Percentiles rank a stretch among this genome's conserved stretches.
Conservation (phyloP, 2,888 invertebrate species). For the Electrophaes corylata region DNA sequence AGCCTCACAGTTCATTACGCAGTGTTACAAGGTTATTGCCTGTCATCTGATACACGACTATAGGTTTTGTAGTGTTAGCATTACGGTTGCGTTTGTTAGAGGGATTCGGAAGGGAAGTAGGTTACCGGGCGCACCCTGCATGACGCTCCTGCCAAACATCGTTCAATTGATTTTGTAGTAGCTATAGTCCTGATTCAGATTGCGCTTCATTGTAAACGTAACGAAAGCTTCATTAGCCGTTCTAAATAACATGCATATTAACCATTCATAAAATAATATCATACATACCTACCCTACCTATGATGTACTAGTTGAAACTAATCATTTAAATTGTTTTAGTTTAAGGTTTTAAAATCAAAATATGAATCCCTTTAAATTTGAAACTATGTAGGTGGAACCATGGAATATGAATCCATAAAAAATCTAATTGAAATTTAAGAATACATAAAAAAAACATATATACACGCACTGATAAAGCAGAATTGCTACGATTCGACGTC, state of each 20-base stretch:
- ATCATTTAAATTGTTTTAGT: no score
- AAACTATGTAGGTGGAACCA: no score
- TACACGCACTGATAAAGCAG: conserved; percentile 14
- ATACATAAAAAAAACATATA: not conserved
- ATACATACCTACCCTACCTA: no score
- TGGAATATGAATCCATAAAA: no score
- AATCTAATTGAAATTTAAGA: no score
- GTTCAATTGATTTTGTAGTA: conserved; percentile 71
- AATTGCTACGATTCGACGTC: conserved; percentile 21
- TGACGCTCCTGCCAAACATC: conserved; percentile 64
- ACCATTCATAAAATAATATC: not conserved
- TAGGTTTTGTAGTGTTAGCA: conserved; percentile 44
- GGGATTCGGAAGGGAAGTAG: conserved; percentile 46
- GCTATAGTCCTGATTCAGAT: not conserved
- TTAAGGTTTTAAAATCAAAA: no score
- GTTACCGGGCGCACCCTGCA: conserved; percentile 71
- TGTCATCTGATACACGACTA: conserved; percentile 47
- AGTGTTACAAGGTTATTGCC: conserved; percentile 55
- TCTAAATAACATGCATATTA: not conserved
- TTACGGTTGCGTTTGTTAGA: conserved; percentile 42
- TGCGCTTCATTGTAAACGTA: not conserved
- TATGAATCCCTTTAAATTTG: no score
- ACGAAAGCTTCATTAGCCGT: not conserved
- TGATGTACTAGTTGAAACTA: no score
- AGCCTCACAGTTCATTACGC: conserved; percentile 78